Percentiles rank a stretch among this genome's conserved stretches.
Conservation (phyloP, 2,888 invertebrate genomes). For the Apamea crenata region DNA sequence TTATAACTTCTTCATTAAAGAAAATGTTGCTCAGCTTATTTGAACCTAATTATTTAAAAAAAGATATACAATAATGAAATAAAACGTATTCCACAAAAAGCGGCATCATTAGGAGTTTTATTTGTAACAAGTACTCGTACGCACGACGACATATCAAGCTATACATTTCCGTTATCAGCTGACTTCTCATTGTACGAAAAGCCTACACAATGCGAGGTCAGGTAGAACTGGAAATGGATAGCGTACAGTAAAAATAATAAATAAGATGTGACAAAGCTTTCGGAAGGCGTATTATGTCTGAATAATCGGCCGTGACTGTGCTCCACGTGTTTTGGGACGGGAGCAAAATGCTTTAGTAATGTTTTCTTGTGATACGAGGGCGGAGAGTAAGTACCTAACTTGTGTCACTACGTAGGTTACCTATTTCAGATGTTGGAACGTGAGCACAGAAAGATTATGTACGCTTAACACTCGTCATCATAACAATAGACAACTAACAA, state of each 20-base stretch:
- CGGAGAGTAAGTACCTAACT: slow-evolving; percentile 2
- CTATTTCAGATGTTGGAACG: slow-evolving; percentile 11
- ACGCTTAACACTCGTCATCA: background rate
- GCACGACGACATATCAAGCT: background rate
- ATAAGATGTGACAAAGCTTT: slow-evolving; percentile 55
- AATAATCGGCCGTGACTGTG: slow-evolving; percentile 46
- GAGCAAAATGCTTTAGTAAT: slow-evolving; percentile 40
- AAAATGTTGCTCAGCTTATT: slow-evolving; percentile 20
- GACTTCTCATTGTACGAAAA: background rate
- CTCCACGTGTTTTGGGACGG: slow-evolving; percentile 31
- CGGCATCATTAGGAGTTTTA: slow-evolving; percentile 44
- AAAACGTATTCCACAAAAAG: slow-evolving; percentile 37
- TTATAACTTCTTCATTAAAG: slow-evolving; percentile 21
- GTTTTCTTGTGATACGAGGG: slow-evolving; percentile 24
- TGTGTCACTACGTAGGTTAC: slow-evolving; percentile 1
- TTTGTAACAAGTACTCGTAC: slow-evolving; percentile 26
- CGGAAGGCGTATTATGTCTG: slow-evolving; percentile 40
- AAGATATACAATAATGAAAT: slow-evolving; percentile 25
- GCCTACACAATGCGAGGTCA: background rate
- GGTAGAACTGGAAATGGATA: slow-evolving; percentile 2
- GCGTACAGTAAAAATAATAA: slow-evolving; percentile 50
- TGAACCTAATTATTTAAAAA: slow-evolving; percentile 2
- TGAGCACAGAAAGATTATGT: background rate
- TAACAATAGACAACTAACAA: background rate
- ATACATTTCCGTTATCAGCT: background rate